A percentile compares a stretch with the other conserved stretches of the same genome.
Conservation (phyloP, 2,797 vertebrate genomes). For the Rhynchotus rufescens region DNA sequence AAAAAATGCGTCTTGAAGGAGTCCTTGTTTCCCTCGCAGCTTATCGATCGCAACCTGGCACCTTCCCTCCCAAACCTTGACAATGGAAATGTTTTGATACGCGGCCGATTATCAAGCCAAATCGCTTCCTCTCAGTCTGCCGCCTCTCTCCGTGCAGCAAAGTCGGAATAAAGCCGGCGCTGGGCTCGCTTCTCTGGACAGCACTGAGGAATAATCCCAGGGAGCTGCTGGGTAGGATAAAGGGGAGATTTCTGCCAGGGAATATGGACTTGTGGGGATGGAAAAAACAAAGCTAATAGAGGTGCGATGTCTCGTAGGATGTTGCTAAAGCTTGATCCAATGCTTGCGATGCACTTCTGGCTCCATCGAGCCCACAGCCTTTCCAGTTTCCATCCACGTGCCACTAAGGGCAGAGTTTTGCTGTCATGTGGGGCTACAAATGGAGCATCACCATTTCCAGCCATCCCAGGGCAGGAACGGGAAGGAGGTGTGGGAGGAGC, state of each 20-base stretch:
- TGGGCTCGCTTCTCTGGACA: not conserved
- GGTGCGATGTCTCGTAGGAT: not conserved
- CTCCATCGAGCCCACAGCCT: not conserved
- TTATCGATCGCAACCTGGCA: not conserved
- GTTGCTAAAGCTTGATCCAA: not conserved
- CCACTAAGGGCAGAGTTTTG: not conserved
- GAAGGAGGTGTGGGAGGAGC: not conserved
- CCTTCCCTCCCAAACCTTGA: not conserved
- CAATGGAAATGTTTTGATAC: not conserved
- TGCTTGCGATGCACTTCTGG: not conserved
- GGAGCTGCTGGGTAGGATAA: not conserved
- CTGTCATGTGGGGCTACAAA: not conserved
- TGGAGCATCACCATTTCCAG: fast-evolving
- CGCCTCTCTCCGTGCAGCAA: not conserved
- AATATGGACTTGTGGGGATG: not conserved
- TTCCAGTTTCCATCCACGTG: not conserved
- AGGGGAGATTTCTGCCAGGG: not conserved
- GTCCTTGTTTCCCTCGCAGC: not conserved
- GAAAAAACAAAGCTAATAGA: not conserved
- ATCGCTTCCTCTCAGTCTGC: not conserved
- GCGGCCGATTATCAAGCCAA: not conserved
- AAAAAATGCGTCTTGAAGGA: not conserved
- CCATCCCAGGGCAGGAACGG: not conserved
- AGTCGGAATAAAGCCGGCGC: fast-evolving
- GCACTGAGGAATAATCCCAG: not conserved